phyloP scores from a whole-genome alignment of 2,113 vertebrate species.

The Xiphophorus hellerii region DNA sequence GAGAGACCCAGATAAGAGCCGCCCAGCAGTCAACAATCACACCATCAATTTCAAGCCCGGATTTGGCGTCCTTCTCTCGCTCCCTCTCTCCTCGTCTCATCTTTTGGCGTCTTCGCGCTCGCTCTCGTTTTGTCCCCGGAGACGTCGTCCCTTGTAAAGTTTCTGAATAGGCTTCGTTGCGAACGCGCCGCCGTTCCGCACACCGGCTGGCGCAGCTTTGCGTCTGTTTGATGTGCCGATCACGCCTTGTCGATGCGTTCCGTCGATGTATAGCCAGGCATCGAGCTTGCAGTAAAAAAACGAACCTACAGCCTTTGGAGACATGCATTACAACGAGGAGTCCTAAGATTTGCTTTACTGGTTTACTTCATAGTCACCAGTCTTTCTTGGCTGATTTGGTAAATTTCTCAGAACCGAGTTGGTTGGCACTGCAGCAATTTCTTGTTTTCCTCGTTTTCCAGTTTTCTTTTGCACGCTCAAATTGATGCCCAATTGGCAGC shows the following conservation, averaged over 20 bases:
- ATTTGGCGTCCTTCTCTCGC: conserved; percentile 39
- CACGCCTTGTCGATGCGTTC: background rate
- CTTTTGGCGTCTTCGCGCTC: conserved; percentile 18
- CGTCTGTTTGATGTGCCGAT: too few species aligned
- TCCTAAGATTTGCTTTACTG: background rate
- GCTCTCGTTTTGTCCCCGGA: conserved; percentile 19
- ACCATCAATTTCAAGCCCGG: conserved; percentile 66
- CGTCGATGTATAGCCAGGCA: background rate
- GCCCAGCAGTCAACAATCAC: conserved; percentile 73
- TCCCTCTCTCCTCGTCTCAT: conserved; percentile 41
- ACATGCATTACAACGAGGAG: background rate
- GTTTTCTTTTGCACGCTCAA: background rate
- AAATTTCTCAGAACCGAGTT: background rate
- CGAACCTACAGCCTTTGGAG: too few species aligned
- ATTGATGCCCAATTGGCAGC: background rate
- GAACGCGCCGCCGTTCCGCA: background rate
- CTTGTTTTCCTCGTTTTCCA: background rate
- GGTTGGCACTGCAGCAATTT: background rate
- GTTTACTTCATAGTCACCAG: background rate
- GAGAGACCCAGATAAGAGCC: conserved; percentile 75
- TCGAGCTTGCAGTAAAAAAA: background rate
- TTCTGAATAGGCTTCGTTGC: conserved; percentile 20
- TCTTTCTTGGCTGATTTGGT: too few species aligned
- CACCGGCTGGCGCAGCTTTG: background rate
- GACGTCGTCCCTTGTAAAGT: background rate